Conservation (phyloP, 2,797 vertebrate species). For the Diglossa cyanea region DNA sequence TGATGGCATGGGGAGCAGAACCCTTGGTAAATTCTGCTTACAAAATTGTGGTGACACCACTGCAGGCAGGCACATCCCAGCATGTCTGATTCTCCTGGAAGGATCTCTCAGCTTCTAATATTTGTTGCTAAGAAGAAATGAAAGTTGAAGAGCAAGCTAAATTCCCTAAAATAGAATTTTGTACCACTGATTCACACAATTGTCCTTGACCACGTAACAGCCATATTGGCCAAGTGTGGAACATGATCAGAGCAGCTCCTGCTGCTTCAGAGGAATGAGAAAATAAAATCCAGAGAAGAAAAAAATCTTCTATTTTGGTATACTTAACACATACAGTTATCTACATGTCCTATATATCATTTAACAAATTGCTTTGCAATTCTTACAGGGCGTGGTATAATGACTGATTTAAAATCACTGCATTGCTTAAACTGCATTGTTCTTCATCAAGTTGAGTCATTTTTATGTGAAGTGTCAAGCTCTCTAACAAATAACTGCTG, state of each 20-base stretch:
- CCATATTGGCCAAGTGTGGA: neutral
- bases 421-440: slow-evolving; percentile 83
- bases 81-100: neutral
- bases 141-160: neutral
- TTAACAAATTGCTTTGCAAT: slow-evolving; percentile 78
- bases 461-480: slow-evolving; percentile 91
- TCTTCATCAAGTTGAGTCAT: slow-evolving; percentile 86
- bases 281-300: neutral
- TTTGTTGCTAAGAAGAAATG: neutral
- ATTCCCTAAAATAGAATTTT: neutral
- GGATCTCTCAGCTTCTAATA: neutral
- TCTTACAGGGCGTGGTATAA: slow-evolving; percentile 77
- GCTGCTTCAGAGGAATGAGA: neutral
- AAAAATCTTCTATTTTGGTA: slow-evolving; percentile 58
- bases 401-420: slow-evolving; percentile 83
- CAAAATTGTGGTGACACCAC: neutral
- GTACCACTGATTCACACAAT: neutral
- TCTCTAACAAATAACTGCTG: slow-evolving; percentile 94
- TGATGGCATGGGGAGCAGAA: neutral
- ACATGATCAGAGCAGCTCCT: neutral
- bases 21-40: neutral
- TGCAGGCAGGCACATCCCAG: neutral
- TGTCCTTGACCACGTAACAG: neutral
- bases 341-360: slow-evolving; percentile 71
- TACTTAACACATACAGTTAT: slow-evolving; percentile 64